phyloP scores from a whole-genome alignment of 2,888 invertebrate species.

The Salticus scenicus region DNA sequence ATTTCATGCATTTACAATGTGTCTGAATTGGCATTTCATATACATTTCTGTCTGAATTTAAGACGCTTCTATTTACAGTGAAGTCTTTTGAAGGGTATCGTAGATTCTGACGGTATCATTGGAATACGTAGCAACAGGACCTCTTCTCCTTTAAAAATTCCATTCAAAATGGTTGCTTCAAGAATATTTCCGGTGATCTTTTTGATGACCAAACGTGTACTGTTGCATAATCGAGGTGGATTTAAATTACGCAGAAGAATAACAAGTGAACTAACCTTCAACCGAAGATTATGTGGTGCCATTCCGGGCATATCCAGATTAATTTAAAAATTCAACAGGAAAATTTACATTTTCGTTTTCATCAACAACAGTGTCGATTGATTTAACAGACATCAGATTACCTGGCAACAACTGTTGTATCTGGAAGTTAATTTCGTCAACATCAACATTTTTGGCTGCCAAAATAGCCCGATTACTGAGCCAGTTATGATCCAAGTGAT shows the following conservation, averaged over 20 bases:
- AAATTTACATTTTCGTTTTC: constrained; percentile 66
- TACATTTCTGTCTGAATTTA: too few species aligned
- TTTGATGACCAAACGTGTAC: constrained; percentile 63
- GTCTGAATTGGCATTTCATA: too few species aligned
- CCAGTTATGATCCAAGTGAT: background rate
- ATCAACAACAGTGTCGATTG: constrained; percentile 68
- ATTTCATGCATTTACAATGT: too few species aligned
- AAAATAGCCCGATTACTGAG: constrained; percentile 12
- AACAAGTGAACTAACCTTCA: constrained; percentile 49
- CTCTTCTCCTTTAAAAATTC: constrained; percentile 59
- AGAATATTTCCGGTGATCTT: constrained; percentile 68
- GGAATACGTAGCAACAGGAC: constrained; percentile 71
- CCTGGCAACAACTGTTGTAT: background rate
- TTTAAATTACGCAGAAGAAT: constrained; percentile 56
- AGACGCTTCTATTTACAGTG: too few species aligned
- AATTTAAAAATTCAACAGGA: constrained; percentile 70
- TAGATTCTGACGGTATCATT: constrained; percentile 55
- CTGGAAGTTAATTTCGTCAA: background rate
- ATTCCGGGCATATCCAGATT: background rate
- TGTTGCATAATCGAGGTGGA: constrained; percentile 34
- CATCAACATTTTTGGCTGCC: constrained; percentile 2
- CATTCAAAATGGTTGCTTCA: constrained; percentile 69
- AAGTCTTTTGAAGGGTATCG: constrained; percentile 64
- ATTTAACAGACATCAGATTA: constrained; percentile 38
- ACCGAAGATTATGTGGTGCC: background rate